A percentile compares a stretch with the other conserved stretches of the same genome.
These are phyloP conservation scores for Macrophya alboannulata DNA, from an alignment of 2,888 invertebrate species.

Conservation along the genomic window DNA sequence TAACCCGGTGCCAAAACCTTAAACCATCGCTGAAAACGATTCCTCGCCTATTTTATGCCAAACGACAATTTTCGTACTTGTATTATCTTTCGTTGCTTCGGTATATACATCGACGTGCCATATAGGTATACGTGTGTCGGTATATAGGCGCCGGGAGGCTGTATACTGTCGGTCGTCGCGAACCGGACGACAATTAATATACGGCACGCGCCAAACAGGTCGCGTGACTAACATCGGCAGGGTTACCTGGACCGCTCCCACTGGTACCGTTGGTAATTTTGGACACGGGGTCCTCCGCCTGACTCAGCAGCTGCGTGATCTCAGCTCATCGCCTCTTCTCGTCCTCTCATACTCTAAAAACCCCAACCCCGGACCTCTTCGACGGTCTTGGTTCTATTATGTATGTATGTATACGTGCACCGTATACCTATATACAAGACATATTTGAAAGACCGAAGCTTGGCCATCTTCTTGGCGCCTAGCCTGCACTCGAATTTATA, in stretches of 20 bases:
- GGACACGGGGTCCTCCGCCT: conserved; percentile 29
- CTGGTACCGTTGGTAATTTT: conserved; percentile 34
- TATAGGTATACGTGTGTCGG: not conserved
- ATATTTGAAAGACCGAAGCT: not conserved
- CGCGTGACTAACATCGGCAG: conserved; percentile 49
- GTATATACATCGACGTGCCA: not conserved
- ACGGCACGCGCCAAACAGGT: conserved; percentile 53
- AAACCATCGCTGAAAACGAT: not conserved
- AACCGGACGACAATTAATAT: conserved; percentile 39
- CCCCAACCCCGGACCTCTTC: not conserved
- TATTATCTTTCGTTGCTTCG: conserved; percentile 6
- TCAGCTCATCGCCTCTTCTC: conserved; percentile 15
- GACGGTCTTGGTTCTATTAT: not conserved
- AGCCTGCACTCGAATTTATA: not conserved
- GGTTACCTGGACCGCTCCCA: conserved; percentile 36
- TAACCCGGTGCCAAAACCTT: too few relatives aligned
- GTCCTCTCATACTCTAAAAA: not conserved
- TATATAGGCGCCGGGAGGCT: not conserved
- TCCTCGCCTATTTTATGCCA: not conserved
- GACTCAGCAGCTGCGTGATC: conserved; percentile 49
- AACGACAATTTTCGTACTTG: too few relatives aligned
- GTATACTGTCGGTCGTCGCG: not conserved
- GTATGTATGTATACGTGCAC: not conserved
- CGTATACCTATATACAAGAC: not conserved
- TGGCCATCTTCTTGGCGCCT: conserved; percentile 10